Evolutionary conservation across 2,888 invertebrate species (phyloP), one percentile per base, ranked within the genome.

Genomic region (Scelioninae gen. 2): DNA sequence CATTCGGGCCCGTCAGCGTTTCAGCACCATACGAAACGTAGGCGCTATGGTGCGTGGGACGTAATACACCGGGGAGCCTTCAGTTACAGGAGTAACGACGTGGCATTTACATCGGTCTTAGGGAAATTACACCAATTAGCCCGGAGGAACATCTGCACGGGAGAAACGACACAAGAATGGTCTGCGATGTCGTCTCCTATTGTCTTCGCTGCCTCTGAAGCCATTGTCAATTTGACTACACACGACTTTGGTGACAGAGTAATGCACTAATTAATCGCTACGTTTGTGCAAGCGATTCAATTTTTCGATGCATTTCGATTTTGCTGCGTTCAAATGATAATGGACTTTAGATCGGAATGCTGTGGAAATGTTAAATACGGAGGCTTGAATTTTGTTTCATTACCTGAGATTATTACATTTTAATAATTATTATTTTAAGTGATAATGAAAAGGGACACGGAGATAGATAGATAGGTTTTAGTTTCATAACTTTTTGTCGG

Each of bases 61-160:
- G 58, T 41, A 67, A 55, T 58, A 41, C 48, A 48, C 43, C 45
- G 64, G 50, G n/a, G 46, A 57, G 53, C 53, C 61, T 72, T 72
- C 65, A 75, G 72, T 71, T 71, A 64, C 75, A 46, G 58, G 35
- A 67, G 67, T 73, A 75, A 75, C 75, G 61, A 70, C 65, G 68
- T 48, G 65, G 78, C 83, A 80, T 82, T 82, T 82, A 83, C 83
- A 81, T 80, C 78, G 78, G 79, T 78, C 78, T 73, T 69, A 58
- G 57, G 69, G 73, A 73, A 73, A 73, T 73, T 69, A 69, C 73
- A 69, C 73, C 81, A 74, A 74, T 71, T 74, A 74, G 68, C 74
- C 39, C 11, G 33, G 25, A 45, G 67, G 71, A 74, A 71, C 67
- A 71, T 74, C 67, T 65, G 67, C 71, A 25, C 35, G 11, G 50